Base-by-base conservation (phyloP, 2,113 vertebrate genomes). In the Bungarus multicinctus region DNA sequence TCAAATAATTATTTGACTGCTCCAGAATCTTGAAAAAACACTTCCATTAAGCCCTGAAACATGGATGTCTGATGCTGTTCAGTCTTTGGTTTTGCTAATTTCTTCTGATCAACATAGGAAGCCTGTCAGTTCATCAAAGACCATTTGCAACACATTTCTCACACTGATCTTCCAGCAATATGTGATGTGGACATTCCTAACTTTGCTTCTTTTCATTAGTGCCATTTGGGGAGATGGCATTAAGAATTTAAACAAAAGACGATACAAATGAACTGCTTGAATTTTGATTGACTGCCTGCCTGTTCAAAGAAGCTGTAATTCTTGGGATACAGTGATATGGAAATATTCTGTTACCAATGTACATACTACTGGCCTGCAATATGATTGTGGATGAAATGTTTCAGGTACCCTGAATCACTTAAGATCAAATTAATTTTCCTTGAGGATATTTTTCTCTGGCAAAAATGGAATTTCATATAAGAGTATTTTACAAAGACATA, bases 1-100 rank as follows among this genome's bases (percentile, higher is more conserved):
- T 88, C 18, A 89, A 50, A 43, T 11, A 45, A 52, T 85, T 50
- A 23, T 27, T 85, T 60, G 81, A 47, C 45, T n/a, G 22, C 60
- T 90, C 30, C 47, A 86, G 81, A 90, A 93, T 87, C 54, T 93
- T 86, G n/a, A 34, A 47, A 87, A 93, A 93, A 86, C 7, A 18
- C 30, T 47, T 57, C 27, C 4, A 9, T 60, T 52, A 52, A 30
- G 5, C 30, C 85, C 23, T 39, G 55, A 9, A 60, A 22, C 27
- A 57, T 81, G 50, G 27, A 39, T 50, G 11, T 20, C 52, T 45
- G 47, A 54, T 34, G 2, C 39, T 92, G 20, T 81, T 50, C 86
- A 87, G 25, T 60, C 30, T 39, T 52, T 60, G 23, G 54, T 53
- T n/a, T 64, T 52, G 4, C 30, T 55, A 2, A 54, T 50, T 30